Evolutionary conservation across 2,113 vertebrate species (phyloP).

Genomic region (Petaurus breviceps): DNA sequence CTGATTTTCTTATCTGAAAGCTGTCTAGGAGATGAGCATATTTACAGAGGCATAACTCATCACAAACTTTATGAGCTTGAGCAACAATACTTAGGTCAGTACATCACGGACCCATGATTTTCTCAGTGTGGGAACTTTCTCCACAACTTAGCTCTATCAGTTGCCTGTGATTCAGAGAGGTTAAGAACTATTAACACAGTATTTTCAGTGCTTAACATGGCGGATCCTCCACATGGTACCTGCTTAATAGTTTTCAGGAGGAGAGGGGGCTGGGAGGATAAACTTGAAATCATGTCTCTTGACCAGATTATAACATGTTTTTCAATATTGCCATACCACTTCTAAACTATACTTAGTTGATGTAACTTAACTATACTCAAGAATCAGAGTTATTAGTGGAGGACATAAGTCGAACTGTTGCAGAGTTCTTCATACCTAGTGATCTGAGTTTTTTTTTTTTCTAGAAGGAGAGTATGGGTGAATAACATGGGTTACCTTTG

Average conservation of each 20-base stretch:
- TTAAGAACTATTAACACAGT: not conserved
- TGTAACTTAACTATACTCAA: conserved; percentile 8
- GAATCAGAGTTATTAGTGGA: not conserved
- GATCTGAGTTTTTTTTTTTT: conserved; percentile 12
- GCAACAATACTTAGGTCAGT: not conserved
- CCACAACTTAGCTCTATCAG: not conserved
- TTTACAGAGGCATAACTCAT: not conserved
- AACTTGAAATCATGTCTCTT: not conserved
- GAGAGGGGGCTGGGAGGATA: not conserved
- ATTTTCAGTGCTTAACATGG: not conserved
- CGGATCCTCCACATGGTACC: not conserved
- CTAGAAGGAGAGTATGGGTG: not conserved
- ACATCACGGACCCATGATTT: not conserved
- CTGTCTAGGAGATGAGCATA: not conserved
- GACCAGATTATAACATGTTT: not conserved
- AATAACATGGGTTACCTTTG: not conserved
- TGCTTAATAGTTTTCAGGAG: not conserved
- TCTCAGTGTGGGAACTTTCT: not conserved
- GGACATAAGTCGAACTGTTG: not conserved
- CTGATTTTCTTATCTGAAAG: not conserved
- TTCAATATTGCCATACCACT: not conserved
- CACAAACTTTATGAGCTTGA: not conserved
- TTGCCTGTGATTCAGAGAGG: not conserved
- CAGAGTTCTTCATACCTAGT: not conserved
- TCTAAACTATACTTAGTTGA: not conserved